Conservation (phyloP, 2,113 vertebrate genomes). For the Camelus bactrianus region DNA sequence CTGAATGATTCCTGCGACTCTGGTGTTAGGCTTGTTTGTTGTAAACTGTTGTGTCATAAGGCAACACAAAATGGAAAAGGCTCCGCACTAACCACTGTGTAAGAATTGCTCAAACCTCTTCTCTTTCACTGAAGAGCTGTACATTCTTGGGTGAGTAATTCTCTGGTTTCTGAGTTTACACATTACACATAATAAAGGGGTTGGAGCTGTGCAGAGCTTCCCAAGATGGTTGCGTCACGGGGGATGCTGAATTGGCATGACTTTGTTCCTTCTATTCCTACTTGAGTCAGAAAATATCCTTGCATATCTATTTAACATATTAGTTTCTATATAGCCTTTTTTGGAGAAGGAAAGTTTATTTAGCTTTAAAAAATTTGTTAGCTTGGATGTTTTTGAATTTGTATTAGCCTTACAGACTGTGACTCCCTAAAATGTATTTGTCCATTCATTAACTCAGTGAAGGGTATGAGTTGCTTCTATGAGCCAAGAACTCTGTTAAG, state of each 20-base stretch:
- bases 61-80: background rate
- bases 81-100: background rate
- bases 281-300: background rate
- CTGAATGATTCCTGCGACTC: background rate
- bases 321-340: background rate
- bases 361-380: background rate
- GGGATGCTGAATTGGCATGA: background rate
- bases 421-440: conserved; percentile 32
- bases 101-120: background rate
- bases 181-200: background rate
- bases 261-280: background rate
- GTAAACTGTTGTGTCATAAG: background rate
- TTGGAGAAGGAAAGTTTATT: background rate
- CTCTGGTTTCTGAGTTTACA: conserved; percentile 5
- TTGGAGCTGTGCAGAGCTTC: background rate
- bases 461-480: background rate
- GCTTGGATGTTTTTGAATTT: background rate
- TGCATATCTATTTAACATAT: background rate
- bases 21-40: conserved; percentile 28
- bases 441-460: conserved; percentile 1
- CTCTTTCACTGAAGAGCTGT: background rate
- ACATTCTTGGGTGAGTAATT: background rate
- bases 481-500: conserved; percentile 20
- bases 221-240: background rate
- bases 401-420: background rate